Base-by-base conservation (phyloP, 2,113 vertebrate species). In the Addax nasomaculatus region DNA sequence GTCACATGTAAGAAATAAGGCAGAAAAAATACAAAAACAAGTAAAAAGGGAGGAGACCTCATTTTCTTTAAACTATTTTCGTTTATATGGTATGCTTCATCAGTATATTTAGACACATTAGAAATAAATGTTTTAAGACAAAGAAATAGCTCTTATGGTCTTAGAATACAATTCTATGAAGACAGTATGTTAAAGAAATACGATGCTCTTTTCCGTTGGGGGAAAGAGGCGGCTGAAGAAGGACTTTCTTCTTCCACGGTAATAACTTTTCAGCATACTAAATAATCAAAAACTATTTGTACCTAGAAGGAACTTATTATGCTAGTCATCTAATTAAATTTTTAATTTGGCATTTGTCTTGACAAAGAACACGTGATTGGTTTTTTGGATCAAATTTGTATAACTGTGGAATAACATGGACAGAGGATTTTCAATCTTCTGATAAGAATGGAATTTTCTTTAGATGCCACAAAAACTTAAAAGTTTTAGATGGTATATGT, bases 101-200 rank as follows among this genome's bases (percentile, higher is more conserved):
- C 33, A 87, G 73, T 76, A 13, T 14, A 84, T 19, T 14, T 2
- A 96, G 1, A 60, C 19, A 94, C 19, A 83, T 93, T 86, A 96
- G 81, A 96, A 93, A 85, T 9, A 43, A 95, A 84, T 21, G 19
- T 43, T 83, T 67, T 94, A 93, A 88, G 67, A 93, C 15, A 95
- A 96, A 93, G 36, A 70, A 90, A 64, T 45, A 29, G 51, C 16
- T 90, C 84, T 93, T 78, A 67, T 15, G 57, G 5, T 92, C 64
- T 96, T 73, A 96, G 47, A 94, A 95, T 92, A 96, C 90, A 95
- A 95, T 81, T 27, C 49, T 58, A 79, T 10, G 47, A 89, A 39
- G 11, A 91, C 3, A 70, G 2, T 43, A 3, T 29, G 47, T 67
- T 93, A 85, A 88, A 93, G 53, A 97, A 92, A 95, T 2, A 57